Percentiles rank a stretch among this genome's conserved stretches.
These are phyloP conservation scores for Menura novaehollandiae DNA, from an alignment of 2,113 vertebrate species.

Conservation along the genomic window DNA sequence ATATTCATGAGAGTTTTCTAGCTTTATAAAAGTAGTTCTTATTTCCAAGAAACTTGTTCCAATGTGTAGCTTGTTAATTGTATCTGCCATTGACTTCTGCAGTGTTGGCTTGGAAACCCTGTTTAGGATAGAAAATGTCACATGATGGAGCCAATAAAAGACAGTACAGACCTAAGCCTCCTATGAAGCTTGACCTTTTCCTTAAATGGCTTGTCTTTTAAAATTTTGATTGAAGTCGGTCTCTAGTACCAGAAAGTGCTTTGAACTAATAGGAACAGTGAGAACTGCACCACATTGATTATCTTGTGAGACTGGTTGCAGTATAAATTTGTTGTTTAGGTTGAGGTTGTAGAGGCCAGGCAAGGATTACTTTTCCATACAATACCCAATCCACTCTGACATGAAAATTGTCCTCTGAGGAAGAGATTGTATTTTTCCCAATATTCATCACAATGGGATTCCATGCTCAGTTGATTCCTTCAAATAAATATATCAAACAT, in stretches of 20 bases:
- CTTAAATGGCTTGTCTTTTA: not conserved
- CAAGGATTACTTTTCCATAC: not conserved
- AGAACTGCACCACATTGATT: not conserved
- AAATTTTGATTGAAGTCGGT: not conserved
- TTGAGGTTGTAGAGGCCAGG: not conserved
- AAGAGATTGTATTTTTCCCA: not conserved
- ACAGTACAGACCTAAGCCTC: not conserved
- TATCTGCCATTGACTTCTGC: not conserved
- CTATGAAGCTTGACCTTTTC: not conserved
- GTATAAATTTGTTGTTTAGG: not conserved
- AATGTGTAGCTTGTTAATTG: not conserved
- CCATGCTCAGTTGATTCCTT: not conserved
- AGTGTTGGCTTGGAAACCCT: not conserved
- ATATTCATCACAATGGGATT: not conserved
- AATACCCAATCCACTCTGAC: not conserved
- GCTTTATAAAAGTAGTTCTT: not conserved
- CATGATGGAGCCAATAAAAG: not conserved
- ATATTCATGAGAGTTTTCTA: not conserved
- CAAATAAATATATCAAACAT: not conserved
- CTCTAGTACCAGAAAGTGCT: not conserved
- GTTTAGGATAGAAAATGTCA: not conserved
- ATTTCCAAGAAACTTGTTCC: not conserved
- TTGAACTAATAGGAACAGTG: not conserved
- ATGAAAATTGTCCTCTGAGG: not conserved
- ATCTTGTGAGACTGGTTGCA: not conserved